phyloP scores from a whole-genome alignment of 1,140 invertebrate genomes.

The Pachypeltis micranthus region DNA sequence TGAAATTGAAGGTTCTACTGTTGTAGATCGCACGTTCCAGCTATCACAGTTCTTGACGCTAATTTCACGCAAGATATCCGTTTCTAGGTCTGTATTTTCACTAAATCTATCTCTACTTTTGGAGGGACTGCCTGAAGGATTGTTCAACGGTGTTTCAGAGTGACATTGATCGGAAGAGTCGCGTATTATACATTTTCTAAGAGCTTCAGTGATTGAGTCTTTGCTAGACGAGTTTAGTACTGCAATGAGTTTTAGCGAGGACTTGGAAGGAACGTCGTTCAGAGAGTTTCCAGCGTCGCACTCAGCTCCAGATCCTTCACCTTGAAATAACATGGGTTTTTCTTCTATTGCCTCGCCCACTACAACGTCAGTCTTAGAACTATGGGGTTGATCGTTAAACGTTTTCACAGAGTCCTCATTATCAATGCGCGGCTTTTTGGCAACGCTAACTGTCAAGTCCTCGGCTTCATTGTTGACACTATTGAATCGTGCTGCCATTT shows the following conservation, averaged over 20 bases:
- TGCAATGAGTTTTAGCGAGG: background rate
- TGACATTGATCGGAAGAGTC: too few species aligned
- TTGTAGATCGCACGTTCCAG: too few species aligned
- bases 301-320: conserved; percentile 57
- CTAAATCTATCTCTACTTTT: too few species aligned
- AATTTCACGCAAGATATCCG: too few species aligned
- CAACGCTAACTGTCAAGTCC: background rate
- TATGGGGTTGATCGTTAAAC: background rate
- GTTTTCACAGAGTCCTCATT: background rate
- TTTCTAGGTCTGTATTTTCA: too few species aligned
- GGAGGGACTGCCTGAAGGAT: too few species aligned
- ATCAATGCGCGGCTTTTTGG: background rate
- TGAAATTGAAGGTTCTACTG: background rate
- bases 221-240: background rate
- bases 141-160: too few species aligned
- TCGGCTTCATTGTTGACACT: background rate
- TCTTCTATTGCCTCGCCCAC: conserved; percentile 59
- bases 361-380: conserved; percentile 26
- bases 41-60: too few species aligned
- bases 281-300: conserved; percentile 53
- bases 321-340: conserved; percentile 54
- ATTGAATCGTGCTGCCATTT: conserved; percentile 16
- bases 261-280: conserved; percentile 18
- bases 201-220: background rate
- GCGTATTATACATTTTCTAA: background rate